Evolutionary conservation across 2,888 invertebrate species (phyloP).

Genomic region (Mythimna impura): DNA sequence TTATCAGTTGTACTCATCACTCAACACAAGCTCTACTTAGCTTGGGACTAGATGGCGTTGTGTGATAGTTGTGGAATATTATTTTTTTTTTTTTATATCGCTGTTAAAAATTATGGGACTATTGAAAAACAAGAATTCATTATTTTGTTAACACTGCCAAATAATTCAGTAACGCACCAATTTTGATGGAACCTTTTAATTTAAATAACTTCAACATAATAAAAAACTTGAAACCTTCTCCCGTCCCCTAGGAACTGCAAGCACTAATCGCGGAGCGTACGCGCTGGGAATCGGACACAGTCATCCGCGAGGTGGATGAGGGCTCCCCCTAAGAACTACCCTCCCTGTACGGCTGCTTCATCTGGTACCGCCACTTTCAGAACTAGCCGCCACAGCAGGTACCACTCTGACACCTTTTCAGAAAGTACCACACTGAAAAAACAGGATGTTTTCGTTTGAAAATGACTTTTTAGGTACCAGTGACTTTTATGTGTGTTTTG

Average conservation of each 20-base stretch:
- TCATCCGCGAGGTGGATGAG: slow-evolving; percentile 93
- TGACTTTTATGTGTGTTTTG: slow-evolving; percentile 22
- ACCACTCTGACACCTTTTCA: slow-evolving; percentile 28
- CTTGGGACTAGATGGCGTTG: no score
- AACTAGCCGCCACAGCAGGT: slow-evolving; percentile 45
- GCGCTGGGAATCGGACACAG: slow-evolving; percentile 92
- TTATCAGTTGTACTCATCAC: no score
- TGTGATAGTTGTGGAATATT: no score
- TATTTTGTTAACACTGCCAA: background rate
- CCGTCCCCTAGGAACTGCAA: slow-evolving; percentile 87
- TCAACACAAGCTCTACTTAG: no score
- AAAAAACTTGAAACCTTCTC: slow-evolving; percentile 24
- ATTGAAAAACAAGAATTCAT: no score
- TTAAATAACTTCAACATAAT: background rate
- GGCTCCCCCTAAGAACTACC: slow-evolving; percentile 85
- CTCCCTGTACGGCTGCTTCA: slow-evolving; percentile 65
- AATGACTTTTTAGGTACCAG: slow-evolving; percentile 39
- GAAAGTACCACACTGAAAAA: slow-evolving; percentile 44
- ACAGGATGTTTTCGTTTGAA: slow-evolving; percentile 42
- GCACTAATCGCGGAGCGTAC: slow-evolving; percentile 90
- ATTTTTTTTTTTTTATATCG: background rate
- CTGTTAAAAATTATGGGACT: background rate
- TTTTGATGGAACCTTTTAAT: background rate
- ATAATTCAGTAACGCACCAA: background rate
- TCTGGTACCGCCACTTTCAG: slow-evolving; percentile 69